These are phyloP conservation scores for Euglossa dilemma DNA, from an alignment of 1,140 invertebrate genomes.

Conservation along the genomic window DNA sequence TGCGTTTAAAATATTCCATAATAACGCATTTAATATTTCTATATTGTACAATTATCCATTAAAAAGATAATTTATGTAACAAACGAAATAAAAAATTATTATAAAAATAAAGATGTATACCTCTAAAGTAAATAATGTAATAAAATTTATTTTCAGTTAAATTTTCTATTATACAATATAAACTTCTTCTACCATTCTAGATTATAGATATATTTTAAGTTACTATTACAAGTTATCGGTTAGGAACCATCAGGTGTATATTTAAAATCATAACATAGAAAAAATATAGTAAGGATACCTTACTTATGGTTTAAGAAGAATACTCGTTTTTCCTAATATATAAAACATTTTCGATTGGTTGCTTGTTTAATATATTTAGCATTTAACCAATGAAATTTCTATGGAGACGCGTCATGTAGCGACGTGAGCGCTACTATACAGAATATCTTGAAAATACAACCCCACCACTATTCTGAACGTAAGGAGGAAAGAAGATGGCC, in stretches of 20 bases:
- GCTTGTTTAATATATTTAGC: neutral
- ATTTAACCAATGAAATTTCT: slow-evolving; percentile 26
- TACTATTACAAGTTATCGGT: neutral
- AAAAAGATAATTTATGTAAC: neutral
- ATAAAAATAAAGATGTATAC: neutral
- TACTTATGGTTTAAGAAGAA: neutral
- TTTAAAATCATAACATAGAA: slow-evolving; percentile 3
- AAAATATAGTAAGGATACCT: neutral
- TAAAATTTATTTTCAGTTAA: neutral
- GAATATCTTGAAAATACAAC: slow-evolving; percentile 2
- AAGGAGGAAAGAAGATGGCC: slow-evolving; percentile 47
- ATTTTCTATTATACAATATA: neutral
- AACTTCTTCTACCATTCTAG: neutral
- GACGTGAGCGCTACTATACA: slow-evolving; percentile 11
- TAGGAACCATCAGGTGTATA: neutral
- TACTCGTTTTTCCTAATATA: neutral
- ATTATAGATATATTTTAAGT: neutral
- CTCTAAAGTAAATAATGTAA: neutral
- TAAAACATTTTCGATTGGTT: neutral
- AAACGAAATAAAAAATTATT: neutral
- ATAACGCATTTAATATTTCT: neutral
- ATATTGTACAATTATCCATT: neutral
- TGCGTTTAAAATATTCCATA: neutral
- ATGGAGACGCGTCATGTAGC: slow-evolving; percentile 11
- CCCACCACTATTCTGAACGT: slow-evolving; percentile 14